Evolutionary conservation across 1,140 invertebrate genomes (phyloP), one percentile per base, ranked within the genome.

Genomic region (Patella vulgata): DNA sequence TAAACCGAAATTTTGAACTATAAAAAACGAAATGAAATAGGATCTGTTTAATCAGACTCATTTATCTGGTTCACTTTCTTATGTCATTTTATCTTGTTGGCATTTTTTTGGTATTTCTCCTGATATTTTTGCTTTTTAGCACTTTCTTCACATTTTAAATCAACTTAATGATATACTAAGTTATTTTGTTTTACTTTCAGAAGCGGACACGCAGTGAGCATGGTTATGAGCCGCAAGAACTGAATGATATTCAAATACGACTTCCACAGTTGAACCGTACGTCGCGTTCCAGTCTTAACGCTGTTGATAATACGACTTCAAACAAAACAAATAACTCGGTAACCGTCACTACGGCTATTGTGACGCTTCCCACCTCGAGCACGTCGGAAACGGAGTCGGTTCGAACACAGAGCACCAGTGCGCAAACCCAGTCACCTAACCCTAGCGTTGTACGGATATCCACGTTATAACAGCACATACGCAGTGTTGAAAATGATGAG

Each of bases 241-340:
- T 86, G 50, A 86, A 85, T 66, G 85, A 86, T 66, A 83, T 86
- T 51, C 85, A 86, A 71, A 83, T 86, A 53, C 78, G 84, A 42
- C 70, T 86, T 42, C 80, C 81, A 36, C 69, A 72, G 19, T 57
- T 70, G 21, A 78, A 81, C 60, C 60, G 79, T 43, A 74, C 79
- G 2, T 81, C 82, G 8, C 72, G 77, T 23, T 75, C 77, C n/a
- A 79, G 74, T 60, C 68, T 81, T n/a, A 81, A 81, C 56, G 77
- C 77, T 27, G 66, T 79, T 21, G 70, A 70, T 25, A 53, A 40
- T 9, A 59, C 40, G 30, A 66, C 48, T 19, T 5, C 19, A 62
- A 73, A 65, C 44, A 71, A 73, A 59, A 59, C 68, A 17, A 71
- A 74, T 67, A 79, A 78, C 61, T 75, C 70, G 11, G 59, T 75